Percentiles rank a stretch among this genome's conserved stretches.
phyloP scores from a whole-genome alignment of 2,797 vertebrate species.

The Ara ararauna region DNA sequence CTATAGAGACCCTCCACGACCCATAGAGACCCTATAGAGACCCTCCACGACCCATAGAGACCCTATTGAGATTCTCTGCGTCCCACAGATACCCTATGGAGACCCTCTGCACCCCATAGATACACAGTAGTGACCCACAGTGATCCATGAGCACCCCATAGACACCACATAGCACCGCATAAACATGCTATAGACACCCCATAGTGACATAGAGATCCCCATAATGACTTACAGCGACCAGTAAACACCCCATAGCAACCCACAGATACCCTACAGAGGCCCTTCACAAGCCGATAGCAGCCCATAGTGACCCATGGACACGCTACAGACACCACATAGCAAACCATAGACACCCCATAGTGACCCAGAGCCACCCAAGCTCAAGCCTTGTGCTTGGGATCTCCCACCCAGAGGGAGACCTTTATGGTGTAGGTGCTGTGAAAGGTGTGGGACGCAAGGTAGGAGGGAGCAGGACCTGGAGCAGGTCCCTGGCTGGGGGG shows the following conservation, averaged over 20 bases:
- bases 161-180: not conserved
- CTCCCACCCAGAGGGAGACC: not conserved
- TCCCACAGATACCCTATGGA: not conserved
- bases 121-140: not conserved
- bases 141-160: not conserved
- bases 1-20: not conserved
- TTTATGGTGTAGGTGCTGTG: not conserved
- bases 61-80: not conserved
- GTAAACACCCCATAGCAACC: not conserved
- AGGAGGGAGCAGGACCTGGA: not conserved
- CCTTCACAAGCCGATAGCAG: not conserved
- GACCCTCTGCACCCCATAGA: not conserved
- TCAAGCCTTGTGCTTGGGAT: not conserved
- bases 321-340: too few species aligned
- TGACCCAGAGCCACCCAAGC: not conserved
- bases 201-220: not conserved
- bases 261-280: not conserved
- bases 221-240: not conserved
- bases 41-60: not conserved
- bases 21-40: not conserved
- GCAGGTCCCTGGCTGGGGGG: not conserved
- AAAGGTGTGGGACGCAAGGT: not conserved
- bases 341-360: not conserved
- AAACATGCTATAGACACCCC: not conserved
- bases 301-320: not conserved